Percentiles rank a stretch among this genome's conserved stretches.
These are phyloP conservation scores for Paracentrotus lividus DNA, from an alignment of 53 echinoderm and acorn worm species.

Conservation along the genomic window DNA sequence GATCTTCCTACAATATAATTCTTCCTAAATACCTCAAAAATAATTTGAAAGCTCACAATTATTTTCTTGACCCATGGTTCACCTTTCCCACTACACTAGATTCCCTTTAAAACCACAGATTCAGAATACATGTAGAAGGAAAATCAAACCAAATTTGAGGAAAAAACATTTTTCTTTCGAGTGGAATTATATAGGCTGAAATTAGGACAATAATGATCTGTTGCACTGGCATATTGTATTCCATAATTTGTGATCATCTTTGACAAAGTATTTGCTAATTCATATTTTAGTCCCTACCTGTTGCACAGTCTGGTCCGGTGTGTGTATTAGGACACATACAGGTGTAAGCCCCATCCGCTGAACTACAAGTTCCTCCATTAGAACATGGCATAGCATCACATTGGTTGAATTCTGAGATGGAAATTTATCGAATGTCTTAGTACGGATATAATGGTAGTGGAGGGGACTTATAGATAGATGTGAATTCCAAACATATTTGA, in stretches of 20 bases:
- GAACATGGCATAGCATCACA: too few relatives aligned
- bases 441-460: too few relatives aligned
- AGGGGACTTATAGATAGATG: too few relatives aligned
- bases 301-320: slow-evolving; percentile 7
- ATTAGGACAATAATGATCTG: background rate
- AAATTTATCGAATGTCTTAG: too few relatives aligned
- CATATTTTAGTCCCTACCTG: background rate
- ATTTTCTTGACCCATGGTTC: too few relatives aligned
- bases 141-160: background rate
- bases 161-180: background rate
- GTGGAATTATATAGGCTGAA: background rate
- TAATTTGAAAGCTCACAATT: too few relatives aligned
- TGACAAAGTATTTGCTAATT: background rate
- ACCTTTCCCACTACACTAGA: too few relatives aligned
- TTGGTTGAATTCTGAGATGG: too few relatives aligned
- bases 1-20: too few relatives aligned
- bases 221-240: background rate
- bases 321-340: background rate
- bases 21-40: too few relatives aligned
- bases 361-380: background rate
- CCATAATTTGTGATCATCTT: background rate
- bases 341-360: background rate
- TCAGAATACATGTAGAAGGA: background rate
- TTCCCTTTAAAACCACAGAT: too few relatives aligned
- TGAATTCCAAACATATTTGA: too few relatives aligned